phyloP scores from a whole-genome alignment of 2,113 vertebrate genomes.

The Phyllostomus hastatus region DNA sequence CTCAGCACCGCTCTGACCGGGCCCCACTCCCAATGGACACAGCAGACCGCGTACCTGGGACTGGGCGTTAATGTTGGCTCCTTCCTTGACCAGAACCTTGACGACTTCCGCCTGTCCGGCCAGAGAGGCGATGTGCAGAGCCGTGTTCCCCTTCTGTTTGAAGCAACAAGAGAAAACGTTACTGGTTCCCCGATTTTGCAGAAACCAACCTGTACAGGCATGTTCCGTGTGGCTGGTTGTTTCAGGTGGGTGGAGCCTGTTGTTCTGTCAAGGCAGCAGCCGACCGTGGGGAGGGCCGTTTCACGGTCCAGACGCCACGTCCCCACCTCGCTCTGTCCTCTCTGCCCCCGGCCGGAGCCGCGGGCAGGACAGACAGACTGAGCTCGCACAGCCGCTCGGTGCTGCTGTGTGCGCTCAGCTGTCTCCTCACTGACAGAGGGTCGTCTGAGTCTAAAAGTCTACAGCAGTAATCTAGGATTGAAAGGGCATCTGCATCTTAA shows the following conservation, averaged over 20 bases:
- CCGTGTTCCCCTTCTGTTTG: slow-evolving; percentile 96
- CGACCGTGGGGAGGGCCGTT: not conserved
- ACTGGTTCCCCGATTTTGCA: not conserved
- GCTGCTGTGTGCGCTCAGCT: not conserved
- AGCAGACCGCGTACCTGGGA: slow-evolving; percentile 87
- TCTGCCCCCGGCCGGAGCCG: not conserved
- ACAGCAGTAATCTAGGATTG: not conserved
- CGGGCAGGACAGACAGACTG: not conserved
- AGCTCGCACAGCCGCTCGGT: not conserved
- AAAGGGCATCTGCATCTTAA: not conserved
- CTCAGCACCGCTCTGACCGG: not conserved
- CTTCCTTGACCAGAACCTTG: slow-evolving; percentile 93
- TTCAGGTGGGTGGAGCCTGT: not conserved
- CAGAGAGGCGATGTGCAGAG: slow-evolving; percentile 96
- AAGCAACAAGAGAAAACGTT: slow-evolving; percentile 32
- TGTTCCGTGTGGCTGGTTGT: not conserved
- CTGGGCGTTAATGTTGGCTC: slow-evolving; percentile 95
- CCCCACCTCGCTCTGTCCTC: not conserved
- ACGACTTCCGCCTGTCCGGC: slow-evolving; percentile 96
- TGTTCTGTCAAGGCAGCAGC: not conserved
- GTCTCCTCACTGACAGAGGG: not conserved
- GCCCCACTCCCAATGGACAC: not conserved
- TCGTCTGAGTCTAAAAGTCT: not conserved
- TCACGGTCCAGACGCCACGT: not conserved
- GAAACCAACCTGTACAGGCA: not conserved